Conservation (phyloP, 2,888 invertebrate genomes). For the Germaria angustata region DNA sequence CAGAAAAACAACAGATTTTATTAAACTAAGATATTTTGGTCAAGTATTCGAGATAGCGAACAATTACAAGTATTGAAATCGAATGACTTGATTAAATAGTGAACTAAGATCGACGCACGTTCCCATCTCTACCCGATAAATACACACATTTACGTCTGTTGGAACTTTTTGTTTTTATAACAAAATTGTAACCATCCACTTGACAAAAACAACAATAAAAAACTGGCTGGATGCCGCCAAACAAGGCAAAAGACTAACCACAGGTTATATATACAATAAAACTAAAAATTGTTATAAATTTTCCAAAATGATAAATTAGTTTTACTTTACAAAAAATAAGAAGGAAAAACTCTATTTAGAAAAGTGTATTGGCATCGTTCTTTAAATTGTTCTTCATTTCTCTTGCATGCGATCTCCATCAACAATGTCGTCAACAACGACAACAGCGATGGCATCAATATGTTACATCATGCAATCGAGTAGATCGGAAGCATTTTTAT, state of each 20-base stretch:
- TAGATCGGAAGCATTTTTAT: constrained; percentile 52
- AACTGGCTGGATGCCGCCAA: constrained; percentile 13
- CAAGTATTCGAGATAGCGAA: too few relatives aligned
- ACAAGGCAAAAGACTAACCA: neutral
- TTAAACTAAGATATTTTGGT: too few relatives aligned
- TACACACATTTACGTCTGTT: too few relatives aligned
- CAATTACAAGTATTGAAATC: too few relatives aligned
- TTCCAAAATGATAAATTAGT: constrained; percentile 77
- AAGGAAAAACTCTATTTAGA: neutral
- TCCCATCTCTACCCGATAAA: too few relatives aligned
- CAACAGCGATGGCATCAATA: constrained; percentile 10
- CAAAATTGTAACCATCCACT: constrained; percentile 18
- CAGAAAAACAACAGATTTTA: too few relatives aligned
- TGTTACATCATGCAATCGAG: neutral
- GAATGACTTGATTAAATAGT: too few relatives aligned
- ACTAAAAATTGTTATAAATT: constrained; percentile 75
- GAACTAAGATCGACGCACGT: too few relatives aligned
- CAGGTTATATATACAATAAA: constrained; percentile 40
- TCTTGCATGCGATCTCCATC: constrained; percentile 40
- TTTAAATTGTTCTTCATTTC: constrained; percentile 8
- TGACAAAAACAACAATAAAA: too few relatives aligned
- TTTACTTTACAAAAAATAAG: constrained; percentile 41
- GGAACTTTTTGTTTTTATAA: constrained; percentile 42
- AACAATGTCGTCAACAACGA: constrained; percentile 11
- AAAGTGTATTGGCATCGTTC: neutral